Evolutionary conservation across 2,888 invertebrate genomes (phyloP).

Genomic region (Chironomus tentans): DNA sequence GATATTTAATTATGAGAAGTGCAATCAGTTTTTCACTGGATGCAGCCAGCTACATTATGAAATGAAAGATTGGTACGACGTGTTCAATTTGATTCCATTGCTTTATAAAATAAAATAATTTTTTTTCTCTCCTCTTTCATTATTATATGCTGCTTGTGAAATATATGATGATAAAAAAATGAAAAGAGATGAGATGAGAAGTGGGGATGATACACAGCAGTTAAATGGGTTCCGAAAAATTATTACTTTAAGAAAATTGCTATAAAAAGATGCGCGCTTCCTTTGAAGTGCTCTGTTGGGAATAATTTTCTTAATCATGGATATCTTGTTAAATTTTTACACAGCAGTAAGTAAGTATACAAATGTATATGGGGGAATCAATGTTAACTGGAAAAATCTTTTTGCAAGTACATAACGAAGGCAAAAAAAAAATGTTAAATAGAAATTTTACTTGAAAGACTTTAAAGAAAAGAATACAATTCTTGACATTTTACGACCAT

Average conservation of each 20-base stretch:
- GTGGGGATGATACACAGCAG: not conserved
- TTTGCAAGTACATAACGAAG: no score
- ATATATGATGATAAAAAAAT: not conserved
- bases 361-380: not conserved
- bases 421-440: no score
- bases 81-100: conserved; percentile 8
- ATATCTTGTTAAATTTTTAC: conserved; percentile 16
- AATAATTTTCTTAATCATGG: not conserved
- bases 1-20: conserved; percentile 24
- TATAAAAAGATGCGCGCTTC: not conserved
- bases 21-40: not conserved
- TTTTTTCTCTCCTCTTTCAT: not conserved
- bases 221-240: not conserved
- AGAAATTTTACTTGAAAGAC: no score
- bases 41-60: not conserved
- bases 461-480: no score
- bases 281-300: conserved; percentile 9
- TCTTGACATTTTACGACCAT: not conserved
- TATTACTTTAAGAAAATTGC: conserved; percentile 4
- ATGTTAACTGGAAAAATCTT: no score
- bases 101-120: not conserved
- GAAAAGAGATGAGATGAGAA: not conserved
- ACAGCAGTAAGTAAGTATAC: not conserved
- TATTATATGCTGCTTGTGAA: not conserved
- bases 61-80: conserved; percentile 13